Evolutionary conservation across 2,797 vertebrate species (phyloP).

Genomic region (Phoxinus dragarum): DNA sequence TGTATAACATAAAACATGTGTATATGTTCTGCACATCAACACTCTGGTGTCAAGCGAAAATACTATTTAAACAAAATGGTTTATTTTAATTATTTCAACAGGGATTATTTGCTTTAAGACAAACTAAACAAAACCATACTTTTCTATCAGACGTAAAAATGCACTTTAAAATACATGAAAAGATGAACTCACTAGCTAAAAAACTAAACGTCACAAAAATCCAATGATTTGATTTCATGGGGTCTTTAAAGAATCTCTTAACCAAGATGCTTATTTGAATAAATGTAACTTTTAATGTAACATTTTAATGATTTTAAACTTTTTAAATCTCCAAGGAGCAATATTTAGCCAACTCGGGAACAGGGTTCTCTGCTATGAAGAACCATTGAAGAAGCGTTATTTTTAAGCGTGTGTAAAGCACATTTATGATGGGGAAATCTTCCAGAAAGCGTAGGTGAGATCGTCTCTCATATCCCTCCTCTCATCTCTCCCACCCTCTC

Average conservation of each 20-base stretch:
- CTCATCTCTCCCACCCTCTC: slow-evolving; percentile 68
- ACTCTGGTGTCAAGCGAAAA: too few species aligned
- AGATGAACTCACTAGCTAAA: background rate
- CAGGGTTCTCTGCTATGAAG: background rate
- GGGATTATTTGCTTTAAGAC: too few species aligned
- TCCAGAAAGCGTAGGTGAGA: slow-evolving; percentile 59
- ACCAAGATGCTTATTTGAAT: background rate
- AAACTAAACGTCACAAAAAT: background rate
- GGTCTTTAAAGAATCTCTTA: background rate
- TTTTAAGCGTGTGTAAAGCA: slow-evolving; percentile 35
- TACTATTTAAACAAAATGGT: background rate
- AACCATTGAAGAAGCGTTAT: slow-evolving; percentile 22
- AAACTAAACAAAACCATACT: background rate
- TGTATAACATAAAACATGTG: too few species aligned
- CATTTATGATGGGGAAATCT: slow-evolving; percentile 28
- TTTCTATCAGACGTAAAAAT: background rate
- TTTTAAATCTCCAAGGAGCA: background rate
- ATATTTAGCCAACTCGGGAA: background rate
- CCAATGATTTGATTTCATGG: background rate
- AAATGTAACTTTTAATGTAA: background rate
- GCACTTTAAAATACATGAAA: background rate
- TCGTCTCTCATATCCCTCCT: slow-evolving; percentile 51
- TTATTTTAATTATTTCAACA: too few species aligned
- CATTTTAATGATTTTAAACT: background rate
- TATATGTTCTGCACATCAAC: too few species aligned